phyloP scores from a whole-genome alignment of 1,140 invertebrate genomes.

The Ylistrum balloti region DNA sequence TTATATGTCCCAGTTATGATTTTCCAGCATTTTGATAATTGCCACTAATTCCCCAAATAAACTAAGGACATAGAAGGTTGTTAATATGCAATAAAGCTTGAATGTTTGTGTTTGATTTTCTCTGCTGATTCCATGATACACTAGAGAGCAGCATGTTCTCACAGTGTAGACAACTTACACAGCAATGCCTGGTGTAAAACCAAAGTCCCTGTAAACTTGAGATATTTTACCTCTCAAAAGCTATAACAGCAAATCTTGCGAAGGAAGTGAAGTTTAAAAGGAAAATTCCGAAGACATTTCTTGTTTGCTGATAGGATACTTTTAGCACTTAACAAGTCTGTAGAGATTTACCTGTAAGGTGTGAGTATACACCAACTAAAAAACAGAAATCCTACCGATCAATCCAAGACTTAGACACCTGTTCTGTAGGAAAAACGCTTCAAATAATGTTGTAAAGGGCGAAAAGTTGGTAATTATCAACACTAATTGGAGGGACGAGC shows the following conservation, averaged over 20 bases:
- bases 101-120: constrained; percentile 3
- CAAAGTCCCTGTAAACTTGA: not conserved
- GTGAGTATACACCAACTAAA: not conserved
- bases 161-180: not conserved
- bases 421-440: not conserved
- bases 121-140: not conserved
- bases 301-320: not conserved
- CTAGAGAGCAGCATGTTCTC: not conserved
- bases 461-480: not conserved
- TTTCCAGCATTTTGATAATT: not conserved
- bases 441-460: not conserved
- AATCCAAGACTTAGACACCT: not conserved
- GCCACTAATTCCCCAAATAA: not conserved
- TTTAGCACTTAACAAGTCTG: not conserved
- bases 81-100: constrained; percentile 21
- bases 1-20: not conserved
- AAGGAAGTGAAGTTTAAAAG: constrained; percentile 20
- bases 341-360: constrained; percentile 34
- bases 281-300: constrained; percentile 1
- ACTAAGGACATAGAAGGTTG: not conserved
- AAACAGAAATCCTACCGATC: not conserved
- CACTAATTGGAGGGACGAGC: not conserved
- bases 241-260: not conserved
- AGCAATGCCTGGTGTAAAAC: not conserved
- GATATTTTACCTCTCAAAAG: not conserved